Base-by-base conservation (phyloP, 2,797 vertebrate species). In the Sebastes minor region DNA sequence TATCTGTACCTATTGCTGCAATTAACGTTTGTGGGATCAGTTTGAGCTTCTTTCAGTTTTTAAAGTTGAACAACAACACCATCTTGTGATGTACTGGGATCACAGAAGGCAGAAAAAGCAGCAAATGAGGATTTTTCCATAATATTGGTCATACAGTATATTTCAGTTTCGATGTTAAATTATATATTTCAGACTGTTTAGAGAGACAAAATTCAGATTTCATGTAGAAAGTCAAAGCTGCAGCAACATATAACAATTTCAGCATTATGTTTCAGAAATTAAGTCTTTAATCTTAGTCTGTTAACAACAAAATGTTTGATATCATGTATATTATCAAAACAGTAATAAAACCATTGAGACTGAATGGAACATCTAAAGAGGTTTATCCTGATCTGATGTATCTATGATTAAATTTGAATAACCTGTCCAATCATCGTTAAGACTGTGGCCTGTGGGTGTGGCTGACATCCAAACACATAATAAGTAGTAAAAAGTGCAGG, bases 51-150 rank as follows among this genome's bases (percentile, higher is more conserved):
- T 10, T 14, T 49, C 1, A 13, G 9, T 23, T 78, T 23, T 12
- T 53, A 30, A 53, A 12, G 18, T 20, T 32, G 35, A 68, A 30
- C 66, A 84, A 55, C 57, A 55, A 0, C 52, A 27, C 81, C 90
- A 89, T 79, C 87, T 71, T 71, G 87, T 91, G 90, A 86, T 12
- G 4, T 2, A 25, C 23, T 42, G 4, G 25, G 57, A 62, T 25
- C n/a, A 30, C 16, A 53, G 32, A 35, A 38, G 16, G 49, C 38
- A 25, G 18, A 33, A 9, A 11, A 13, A 33, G 22, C 2, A 25
- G 5, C 8, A n/a, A 27, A 28, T 20, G 2, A 59, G 8, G 8
- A 38, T 28, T 71, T 70, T 46, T 6, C 2, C 13, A 57, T 5
- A 16, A 30, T 10, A 55, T 67, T 28, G 5, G 5, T 38, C 32